Evolutionary conservation across 2,888 invertebrate genomes (phyloP).

Genomic region (Germaria angustata): DNA sequence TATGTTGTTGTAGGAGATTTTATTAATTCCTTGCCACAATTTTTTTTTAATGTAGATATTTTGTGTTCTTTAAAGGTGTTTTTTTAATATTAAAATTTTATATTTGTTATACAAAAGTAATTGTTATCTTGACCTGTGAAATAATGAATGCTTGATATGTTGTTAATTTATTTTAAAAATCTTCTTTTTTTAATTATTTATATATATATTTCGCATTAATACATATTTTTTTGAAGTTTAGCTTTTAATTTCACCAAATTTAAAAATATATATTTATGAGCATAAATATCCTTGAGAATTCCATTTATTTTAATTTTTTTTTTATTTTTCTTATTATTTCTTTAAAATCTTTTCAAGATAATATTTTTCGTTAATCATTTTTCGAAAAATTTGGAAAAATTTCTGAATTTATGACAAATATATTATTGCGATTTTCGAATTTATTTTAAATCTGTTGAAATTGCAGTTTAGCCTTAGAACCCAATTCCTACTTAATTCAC

Average conservation of each 20-base stretch:
- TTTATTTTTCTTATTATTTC: constrained; percentile 36
- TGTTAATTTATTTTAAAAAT: constrained; percentile 19
- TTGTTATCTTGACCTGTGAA: constrained; percentile 40
- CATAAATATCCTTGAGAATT: constrained; percentile 55
- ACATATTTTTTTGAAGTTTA: constrained; percentile 2
- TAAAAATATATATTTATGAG: constrained; percentile 16
- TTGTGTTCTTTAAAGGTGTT: not conserved
- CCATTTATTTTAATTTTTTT: constrained; percentile 42
- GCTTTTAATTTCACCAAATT: not conserved
- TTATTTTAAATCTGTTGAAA: too few species aligned
- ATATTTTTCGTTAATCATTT: too few species aligned
- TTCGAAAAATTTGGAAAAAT: too few species aligned
- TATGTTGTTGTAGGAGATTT: not conserved
- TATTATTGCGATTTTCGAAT: too few species aligned
- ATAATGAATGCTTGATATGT: constrained; percentile 53
- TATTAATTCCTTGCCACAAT: not conserved
- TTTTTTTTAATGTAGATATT: not conserved
- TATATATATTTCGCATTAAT: not conserved
- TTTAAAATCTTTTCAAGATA: constrained; percentile 38
- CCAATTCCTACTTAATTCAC: too few species aligned
- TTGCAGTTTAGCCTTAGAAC: too few species aligned
- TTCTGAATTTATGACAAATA: too few species aligned
- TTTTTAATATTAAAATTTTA: not conserved
- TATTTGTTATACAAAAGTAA: not conserved
- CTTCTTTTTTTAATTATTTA: too few species aligned